Evolutionary conservation across 2,888 invertebrate genomes (phyloP).

Genomic region (Muschampia plurimacula): DNA sequence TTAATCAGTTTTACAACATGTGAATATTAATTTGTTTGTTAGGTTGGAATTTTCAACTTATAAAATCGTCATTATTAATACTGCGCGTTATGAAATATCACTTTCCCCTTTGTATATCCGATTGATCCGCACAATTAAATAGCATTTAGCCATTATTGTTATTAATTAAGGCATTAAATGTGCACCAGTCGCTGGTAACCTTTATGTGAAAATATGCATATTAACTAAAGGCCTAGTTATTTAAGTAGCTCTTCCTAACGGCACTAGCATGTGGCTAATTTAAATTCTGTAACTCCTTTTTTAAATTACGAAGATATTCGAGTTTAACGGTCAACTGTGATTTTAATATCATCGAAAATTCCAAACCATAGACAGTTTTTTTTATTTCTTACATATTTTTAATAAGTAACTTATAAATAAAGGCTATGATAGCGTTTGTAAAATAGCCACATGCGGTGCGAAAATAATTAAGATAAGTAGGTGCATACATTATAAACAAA

Average conservation of each 20-base stretch:
- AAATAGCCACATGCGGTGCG: conserved; percentile 10
- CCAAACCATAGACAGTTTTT: conserved; percentile 1
- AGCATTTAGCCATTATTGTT: neutral
- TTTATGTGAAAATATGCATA: conserved; percentile 11
- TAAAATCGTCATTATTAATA: neutral
- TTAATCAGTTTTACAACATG: too few relatives aligned
- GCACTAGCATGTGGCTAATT: conserved; percentile 5
- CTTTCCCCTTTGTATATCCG: neutral
- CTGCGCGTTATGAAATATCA: neutral
- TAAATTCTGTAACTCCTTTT: neutral
- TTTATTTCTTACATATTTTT: neutral
- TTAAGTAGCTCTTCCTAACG: conserved; percentile 11
- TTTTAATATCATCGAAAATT: conserved; percentile 28
- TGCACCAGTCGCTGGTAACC: conserved; percentile 13
- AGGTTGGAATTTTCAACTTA: too few relatives aligned
- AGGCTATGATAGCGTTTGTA: neutral
- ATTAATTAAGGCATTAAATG: conserved; percentile 6
- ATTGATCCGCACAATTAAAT: neutral
- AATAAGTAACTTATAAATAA: neutral
- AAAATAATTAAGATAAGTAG: conserved; percentile 24
- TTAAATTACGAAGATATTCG: neutral
- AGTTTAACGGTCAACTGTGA: conserved; percentile 22
- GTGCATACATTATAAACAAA: conserved; percentile 45
- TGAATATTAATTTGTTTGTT: too few relatives aligned
- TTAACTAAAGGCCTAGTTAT: conserved; percentile 6